phyloP scores from a whole-genome alignment of 2,113 vertebrate genomes.

The Prolemur simus region DNA sequence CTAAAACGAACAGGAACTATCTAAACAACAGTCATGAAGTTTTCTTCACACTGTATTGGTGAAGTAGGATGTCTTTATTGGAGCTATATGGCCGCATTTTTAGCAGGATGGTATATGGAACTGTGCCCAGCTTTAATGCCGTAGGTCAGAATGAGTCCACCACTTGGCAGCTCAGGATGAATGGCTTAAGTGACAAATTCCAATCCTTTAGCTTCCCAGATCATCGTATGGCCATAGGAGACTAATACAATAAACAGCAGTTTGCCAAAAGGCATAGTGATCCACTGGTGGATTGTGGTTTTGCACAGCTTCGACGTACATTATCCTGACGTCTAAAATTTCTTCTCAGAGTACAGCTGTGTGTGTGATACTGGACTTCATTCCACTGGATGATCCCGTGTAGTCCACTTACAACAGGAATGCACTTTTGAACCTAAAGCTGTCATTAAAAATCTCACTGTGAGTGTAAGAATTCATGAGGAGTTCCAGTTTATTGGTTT shows the following conservation, averaged over 20 bases:
- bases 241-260: conserved; percentile 49
- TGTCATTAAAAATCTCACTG: conserved; percentile 58
- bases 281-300: conserved; percentile 58
- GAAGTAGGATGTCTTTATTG: conserved; percentile 46
- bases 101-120: not conserved
- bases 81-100: not conserved
- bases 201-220: conserved; percentile 45
- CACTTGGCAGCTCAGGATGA: conserved; percentile 68
- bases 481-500: not conserved
- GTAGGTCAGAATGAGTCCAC: conserved; percentile 59
- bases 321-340: conserved; percentile 65
- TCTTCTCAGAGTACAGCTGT: conserved; percentile 54
- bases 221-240: not conserved
- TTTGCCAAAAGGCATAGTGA: conserved; percentile 49
- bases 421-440: conserved; percentile 72
- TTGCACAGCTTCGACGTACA: conserved; percentile 44
- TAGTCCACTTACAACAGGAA: conserved; percentile 30
- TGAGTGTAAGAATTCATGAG: conserved; percentile 40
- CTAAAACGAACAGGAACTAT: conserved; percentile 17
- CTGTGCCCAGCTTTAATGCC: conserved; percentile 44
- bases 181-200: conserved; percentile 66
- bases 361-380: conserved; percentile 28
- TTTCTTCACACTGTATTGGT: not conserved
- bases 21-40: not conserved
- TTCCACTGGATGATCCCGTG: not conserved